Evolutionary conservation across 2,888 invertebrate genomes (phyloP).

Genomic region (Autographa gamma): DNA sequence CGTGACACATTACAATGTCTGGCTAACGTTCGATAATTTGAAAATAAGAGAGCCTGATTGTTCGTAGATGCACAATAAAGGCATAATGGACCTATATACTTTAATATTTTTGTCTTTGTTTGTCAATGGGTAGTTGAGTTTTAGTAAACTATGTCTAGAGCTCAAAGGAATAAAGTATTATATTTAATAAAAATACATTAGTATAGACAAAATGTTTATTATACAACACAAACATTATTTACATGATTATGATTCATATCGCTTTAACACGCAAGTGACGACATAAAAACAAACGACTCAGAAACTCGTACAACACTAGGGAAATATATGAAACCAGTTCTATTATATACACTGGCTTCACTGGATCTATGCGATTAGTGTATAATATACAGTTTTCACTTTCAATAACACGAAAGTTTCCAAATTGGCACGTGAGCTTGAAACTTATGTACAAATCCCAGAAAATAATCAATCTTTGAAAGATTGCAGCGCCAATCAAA

Average conservation of each 20-base stretch:
- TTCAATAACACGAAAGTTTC: constrained; percentile 52
- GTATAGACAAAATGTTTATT: constrained; percentile 75
- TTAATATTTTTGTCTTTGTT: background rate
- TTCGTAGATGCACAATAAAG: constrained; percentile 15
- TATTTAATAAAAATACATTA: constrained; percentile 15
- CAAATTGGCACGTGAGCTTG: constrained; percentile 76
- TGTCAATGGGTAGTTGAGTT: background rate
- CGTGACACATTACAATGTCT: constrained; percentile 66
- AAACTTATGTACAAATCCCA: constrained; percentile 68
- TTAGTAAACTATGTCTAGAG: background rate
- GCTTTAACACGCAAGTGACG: constrained; percentile 61
- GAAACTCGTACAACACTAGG: constrained; percentile 60
- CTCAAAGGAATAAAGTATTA: background rate
- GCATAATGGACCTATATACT: background rate
- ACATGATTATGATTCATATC: constrained; percentile 74
- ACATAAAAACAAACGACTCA: constrained; percentile 64
- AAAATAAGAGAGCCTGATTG: constrained; percentile 77
- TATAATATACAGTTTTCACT: constrained; percentile 38
- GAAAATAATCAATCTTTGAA: constrained; percentile 37
- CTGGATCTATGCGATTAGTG: constrained; percentile 62
- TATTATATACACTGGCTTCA: constrained; percentile 65
- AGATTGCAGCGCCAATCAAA: constrained; percentile 44
- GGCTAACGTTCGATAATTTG: constrained; percentile 75
- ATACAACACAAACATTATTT: constrained; percentile 83
- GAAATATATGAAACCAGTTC: constrained; percentile 48